Evolutionary conservation across 35 echinoderm and acorn worm species (phyloP).

Genomic region (Diadema setosum): DNA sequence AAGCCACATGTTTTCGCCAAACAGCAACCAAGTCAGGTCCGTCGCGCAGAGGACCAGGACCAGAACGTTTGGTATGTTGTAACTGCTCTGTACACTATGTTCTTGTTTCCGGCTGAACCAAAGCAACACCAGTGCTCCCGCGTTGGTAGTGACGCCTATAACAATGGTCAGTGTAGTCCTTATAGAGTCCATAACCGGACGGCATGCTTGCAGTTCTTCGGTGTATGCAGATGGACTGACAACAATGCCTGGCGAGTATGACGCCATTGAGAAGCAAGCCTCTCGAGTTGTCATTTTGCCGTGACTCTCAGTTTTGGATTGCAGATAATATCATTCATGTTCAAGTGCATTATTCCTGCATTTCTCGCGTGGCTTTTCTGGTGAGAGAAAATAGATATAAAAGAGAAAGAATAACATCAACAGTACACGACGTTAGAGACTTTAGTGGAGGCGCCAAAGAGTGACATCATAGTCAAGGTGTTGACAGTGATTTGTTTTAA

Average conservation of each 20-base stretch:
- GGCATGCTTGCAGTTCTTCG: not conserved
- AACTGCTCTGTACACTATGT: conserved; percentile 2
- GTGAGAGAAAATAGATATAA: too few species aligned
- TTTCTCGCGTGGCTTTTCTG: too few species aligned
- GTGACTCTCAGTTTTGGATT: too few species aligned
- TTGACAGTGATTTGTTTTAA: too few species aligned
- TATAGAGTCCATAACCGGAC: not conserved
- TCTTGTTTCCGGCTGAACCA: conserved; percentile 29
- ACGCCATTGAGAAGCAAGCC: not conserved
- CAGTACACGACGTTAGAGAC: too few species aligned
- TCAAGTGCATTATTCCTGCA: too few species aligned
- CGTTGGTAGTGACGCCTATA: not conserved
- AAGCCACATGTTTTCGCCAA: conserved; percentile 68
- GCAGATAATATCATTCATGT: too few species aligned
- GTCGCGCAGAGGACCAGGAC: conserved; percentile 73
- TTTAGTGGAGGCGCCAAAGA: too few species aligned
- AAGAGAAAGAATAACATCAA: too few species aligned
- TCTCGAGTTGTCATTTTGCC: not conserved
- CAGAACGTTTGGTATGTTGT: conserved; percentile 50
- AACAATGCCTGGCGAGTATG: not conserved
- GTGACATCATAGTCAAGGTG: too few species aligned
- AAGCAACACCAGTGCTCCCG: not conserved
- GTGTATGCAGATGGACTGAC: not conserved
- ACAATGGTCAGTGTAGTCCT: not conserved
- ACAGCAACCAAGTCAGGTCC: conserved; percentile 53